A percentile compares a stretch with the other conserved stretches of the same genome.
Evolutionary conservation across 92 coral and sea anemone species (phyloP).

Genomic region (Epizoanthus rinbou): DNA sequence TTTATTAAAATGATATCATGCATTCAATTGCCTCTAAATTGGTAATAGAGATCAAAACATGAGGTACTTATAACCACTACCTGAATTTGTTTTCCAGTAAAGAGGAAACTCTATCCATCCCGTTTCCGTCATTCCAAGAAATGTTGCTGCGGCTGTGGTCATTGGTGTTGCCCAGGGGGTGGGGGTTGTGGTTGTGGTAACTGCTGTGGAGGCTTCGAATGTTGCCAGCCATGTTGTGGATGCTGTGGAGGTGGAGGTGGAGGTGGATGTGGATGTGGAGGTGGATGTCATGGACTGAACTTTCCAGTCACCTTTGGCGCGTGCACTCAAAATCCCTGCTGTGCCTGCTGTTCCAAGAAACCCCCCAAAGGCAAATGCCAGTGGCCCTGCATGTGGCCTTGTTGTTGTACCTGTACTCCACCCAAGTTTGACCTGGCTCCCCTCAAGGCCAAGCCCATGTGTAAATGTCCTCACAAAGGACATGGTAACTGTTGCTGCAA

Average conservation of each 20-base stretch:
- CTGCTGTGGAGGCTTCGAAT: slow-evolving; percentile 92
- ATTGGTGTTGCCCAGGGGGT: slow-evolving; percentile 54
- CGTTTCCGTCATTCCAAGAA: slow-evolving; percentile 31
- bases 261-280: slow-evolving; percentile 64
- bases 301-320: slow-evolving; percentile 91
- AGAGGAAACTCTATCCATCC: not conserved
- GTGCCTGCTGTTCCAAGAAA: slow-evolving; percentile 85
- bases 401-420: slow-evolving; percentile 85
- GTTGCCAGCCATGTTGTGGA: slow-evolving; percentile 82
- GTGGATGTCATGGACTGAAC: slow-evolving; percentile 79
- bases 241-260: slow-evolving; percentile 74
- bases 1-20: not conserved
- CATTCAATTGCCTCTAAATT: not conserved
- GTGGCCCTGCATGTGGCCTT: slow-evolving; percentile 97
- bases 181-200: slow-evolving; percentile 81
- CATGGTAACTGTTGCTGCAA: slow-evolving; percentile 62
- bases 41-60: not conserved
- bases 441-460: slow-evolving; percentile 84
- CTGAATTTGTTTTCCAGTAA: slow-evolving; percentile 12
- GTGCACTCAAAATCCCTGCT: slow-evolving; percentile 85
- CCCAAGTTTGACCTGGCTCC: slow-evolving; percentile 79
- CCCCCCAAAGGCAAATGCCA: slow-evolving; percentile 86
- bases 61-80: not conserved
- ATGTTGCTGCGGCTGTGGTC: slow-evolving; percentile 52
- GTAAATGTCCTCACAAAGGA: slow-evolving; percentile 71